These are phyloP conservation scores for Lobophora halterata DNA, from an alignment of 2,888 invertebrate genomes.

Conservation along the genomic window DNA sequence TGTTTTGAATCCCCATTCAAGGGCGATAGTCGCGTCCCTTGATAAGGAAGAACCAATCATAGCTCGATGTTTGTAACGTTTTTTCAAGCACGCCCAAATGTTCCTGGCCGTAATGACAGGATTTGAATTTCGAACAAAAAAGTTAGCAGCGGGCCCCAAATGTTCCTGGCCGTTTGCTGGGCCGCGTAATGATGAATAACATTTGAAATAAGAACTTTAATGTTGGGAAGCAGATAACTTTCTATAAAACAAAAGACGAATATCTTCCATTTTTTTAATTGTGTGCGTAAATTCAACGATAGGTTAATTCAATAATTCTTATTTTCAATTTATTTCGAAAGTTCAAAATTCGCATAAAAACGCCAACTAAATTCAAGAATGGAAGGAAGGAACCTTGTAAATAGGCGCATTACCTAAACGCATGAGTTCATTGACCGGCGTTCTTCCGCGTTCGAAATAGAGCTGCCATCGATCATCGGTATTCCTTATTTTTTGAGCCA, in stretches of 20 bases:
- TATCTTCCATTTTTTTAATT: too few relatives aligned
- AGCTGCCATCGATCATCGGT: slow-evolving; percentile 35
- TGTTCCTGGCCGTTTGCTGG: too few relatives aligned
- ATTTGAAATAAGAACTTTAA: too few relatives aligned
- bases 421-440: slow-evolving; percentile 52
- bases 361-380: slow-evolving; percentile 27
- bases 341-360: too few relatives aligned
- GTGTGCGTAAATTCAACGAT: too few relatives aligned
- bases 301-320: background rate
- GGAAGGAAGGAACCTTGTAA: slow-evolving; percentile 38
- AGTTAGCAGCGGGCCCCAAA: too few relatives aligned
- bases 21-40: slow-evolving; percentile 56
- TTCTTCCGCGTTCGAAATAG: slow-evolving; percentile 62
- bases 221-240: too few relatives aligned
- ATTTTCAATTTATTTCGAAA: background rate
- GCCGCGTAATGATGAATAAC: too few relatives aligned
- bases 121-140: slow-evolving; percentile 8
- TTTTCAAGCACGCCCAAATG: slow-evolving; percentile 35
- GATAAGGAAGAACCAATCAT: slow-evolving; percentile 71
- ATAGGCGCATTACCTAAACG: slow-evolving; percentile 41
- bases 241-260: too few relatives aligned
- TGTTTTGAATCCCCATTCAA: slow-evolving; percentile 54
- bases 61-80: slow-evolving; percentile 55
- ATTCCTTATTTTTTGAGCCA: slow-evolving; percentile 27
- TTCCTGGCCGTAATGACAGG: slow-evolving; percentile 24